phyloP scores from a whole-genome alignment of 1,140 invertebrate species.

The Orussus abietinus region DNA sequence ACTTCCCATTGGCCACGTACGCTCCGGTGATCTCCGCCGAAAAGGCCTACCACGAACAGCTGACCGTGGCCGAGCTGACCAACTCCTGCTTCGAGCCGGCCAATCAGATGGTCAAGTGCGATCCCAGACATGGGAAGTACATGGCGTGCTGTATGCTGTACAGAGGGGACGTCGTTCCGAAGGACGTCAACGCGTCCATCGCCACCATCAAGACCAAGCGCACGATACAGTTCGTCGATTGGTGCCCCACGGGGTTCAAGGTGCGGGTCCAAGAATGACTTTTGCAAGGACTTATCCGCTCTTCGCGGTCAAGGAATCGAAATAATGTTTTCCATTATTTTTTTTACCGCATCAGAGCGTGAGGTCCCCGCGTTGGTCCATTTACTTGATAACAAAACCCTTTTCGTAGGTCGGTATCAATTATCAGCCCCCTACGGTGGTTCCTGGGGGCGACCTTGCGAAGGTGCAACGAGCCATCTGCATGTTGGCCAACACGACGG shows the following conservation, averaged over 20 bases:
- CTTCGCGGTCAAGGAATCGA: too few relatives aligned
- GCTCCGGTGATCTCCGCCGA: conserved; percentile 56
- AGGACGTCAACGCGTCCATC: conserved; percentile 65
- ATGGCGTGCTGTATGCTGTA: too few relatives aligned
- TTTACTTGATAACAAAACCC: conserved; percentile 52
- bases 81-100: too few relatives aligned
- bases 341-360: too few relatives aligned
- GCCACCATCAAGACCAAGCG: conserved; percentile 65
- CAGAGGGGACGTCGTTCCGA: conserved; percentile 60
- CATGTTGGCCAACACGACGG: conserved; percentile 63
- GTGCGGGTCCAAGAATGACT: too few relatives aligned
- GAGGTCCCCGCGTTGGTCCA: too few relatives aligned
- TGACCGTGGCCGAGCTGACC: conserved; percentile 59
- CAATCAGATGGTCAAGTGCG: too few relatives aligned
- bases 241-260: conserved; percentile 61
- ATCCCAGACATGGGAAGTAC: too few relatives aligned
- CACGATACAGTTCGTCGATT: conserved; percentile 59
- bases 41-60: too few relatives aligned
- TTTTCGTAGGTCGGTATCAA: conserved; percentile 60
- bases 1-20: conserved; percentile 59
- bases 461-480: conserved; percentile 62
- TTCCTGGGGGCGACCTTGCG: conserved; percentile 59
- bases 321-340: too few relatives aligned
- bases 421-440: conserved; percentile 62
- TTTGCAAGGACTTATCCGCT: too few relatives aligned